Percentiles rank a stretch among this genome's conserved stretches.
These are phyloP conservation scores for Rhagonycha lutea DNA, from an alignment of 2,888 invertebrate species.

Conservation along the genomic window DNA sequence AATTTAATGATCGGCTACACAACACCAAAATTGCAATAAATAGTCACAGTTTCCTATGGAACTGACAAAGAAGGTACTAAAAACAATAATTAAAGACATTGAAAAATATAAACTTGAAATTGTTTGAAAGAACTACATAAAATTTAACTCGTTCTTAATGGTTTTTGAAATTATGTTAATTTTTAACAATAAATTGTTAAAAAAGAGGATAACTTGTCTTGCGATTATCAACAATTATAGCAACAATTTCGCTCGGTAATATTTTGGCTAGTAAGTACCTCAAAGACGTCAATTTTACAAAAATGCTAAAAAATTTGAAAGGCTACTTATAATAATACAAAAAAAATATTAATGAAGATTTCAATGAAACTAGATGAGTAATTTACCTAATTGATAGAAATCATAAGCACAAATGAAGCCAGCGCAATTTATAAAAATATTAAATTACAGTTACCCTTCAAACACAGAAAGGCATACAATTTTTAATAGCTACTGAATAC, in stretches of 20 bases:
- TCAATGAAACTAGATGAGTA: not conserved
- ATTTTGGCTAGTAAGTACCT: not conserved
- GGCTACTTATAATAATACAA: not conserved
- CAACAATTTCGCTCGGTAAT: not conserved
- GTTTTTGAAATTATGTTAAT: not conserved
- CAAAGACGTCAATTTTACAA: not conserved
- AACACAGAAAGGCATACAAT: slow-evolving; percentile 8
- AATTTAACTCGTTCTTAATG: no score
- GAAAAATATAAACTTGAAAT: no score
- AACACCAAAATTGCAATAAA: no score
- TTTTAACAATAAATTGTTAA: not conserved
- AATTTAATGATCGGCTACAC: no score
- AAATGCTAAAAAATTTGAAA: not conserved
- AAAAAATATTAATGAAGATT: not conserved
- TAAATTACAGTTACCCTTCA: slow-evolving; percentile 8
- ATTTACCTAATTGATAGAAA: not conserved
- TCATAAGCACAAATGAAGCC: not conserved
- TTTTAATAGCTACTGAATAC: slow-evolving; percentile 14
- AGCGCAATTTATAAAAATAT: not conserved
- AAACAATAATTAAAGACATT: no score
- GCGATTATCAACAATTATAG: not conserved
- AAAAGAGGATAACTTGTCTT: not conserved
- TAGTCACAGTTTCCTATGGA: no score
- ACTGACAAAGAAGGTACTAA: no score
- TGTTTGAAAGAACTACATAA: no score